Percentiles rank a stretch among this genome's conserved stretches.
These are phyloP conservation scores for Myotis planiceps DNA, from an alignment of 2,797 vertebrate species.

Conservation along the genomic window DNA sequence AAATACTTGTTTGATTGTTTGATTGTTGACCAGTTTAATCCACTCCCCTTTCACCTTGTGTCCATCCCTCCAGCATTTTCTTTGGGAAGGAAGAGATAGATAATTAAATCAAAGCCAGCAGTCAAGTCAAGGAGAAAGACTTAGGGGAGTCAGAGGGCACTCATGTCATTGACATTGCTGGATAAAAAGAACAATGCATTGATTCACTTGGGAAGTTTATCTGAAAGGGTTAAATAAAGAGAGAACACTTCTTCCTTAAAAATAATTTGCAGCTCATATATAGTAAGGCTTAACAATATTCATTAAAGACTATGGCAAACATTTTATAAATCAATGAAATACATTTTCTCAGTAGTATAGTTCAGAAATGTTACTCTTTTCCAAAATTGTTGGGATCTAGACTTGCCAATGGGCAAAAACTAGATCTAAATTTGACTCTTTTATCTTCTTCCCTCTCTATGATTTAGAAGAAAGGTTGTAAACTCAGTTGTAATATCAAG, in stretches of 20 bases:
- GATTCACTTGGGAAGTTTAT: not conserved
- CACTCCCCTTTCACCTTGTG: not conserved
- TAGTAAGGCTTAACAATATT: not conserved
- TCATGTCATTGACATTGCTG: not conserved
- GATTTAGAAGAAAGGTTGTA: not conserved
- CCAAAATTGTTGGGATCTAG: not conserved
- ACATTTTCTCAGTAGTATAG: not conserved
- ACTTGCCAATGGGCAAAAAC: not conserved
- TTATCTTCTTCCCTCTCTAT: not conserved
- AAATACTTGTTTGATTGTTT: conserved; percentile 13
- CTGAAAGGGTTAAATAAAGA: not conserved
- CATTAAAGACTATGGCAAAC: not conserved
- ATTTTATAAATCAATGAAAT: not conserved
- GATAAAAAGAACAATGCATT: not conserved
- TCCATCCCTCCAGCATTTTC: not conserved
- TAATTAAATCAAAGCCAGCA: not conserved
- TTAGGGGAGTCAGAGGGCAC: fast-evolving
- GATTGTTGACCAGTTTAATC: not conserved
- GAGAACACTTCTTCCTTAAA: not conserved
- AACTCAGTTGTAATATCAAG: not conserved
- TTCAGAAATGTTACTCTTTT: not conserved
- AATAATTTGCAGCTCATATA: not conserved
- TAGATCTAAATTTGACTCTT: not conserved
- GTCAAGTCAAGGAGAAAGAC: not conserved
- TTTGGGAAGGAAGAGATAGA: not conserved